These are phyloP conservation scores for Upupa epops DNA, from an alignment of 2,113 vertebrate species.

Conservation along the genomic window DNA sequence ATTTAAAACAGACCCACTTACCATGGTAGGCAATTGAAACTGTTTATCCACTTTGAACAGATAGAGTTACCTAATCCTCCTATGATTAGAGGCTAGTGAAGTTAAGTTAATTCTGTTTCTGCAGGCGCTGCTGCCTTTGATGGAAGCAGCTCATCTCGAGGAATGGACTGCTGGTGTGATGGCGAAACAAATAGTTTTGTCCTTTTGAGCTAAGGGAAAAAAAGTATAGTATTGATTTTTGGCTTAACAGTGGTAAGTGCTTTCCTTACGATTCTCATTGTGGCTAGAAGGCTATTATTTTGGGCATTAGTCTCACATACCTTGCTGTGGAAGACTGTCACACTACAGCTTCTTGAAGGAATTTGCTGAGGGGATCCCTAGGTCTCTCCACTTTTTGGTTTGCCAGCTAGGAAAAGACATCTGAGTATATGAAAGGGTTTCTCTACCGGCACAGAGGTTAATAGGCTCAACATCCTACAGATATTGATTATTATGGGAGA, in stretches of 20 bases:
- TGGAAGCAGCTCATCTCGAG: neutral
- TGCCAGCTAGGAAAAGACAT: neutral
- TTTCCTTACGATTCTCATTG: slow-evolving; percentile 33
- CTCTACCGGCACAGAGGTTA: neutral
- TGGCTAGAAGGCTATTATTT: slow-evolving; percentile 49
- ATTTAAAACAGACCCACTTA: slow-evolving; percentile 48
- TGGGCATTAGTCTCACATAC: slow-evolving; percentile 10
- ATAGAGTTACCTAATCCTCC: slow-evolving; percentile 63
- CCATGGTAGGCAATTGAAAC: slow-evolving; percentile 32
- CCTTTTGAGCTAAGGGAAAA: slow-evolving; percentile 50
- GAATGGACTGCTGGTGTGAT: neutral
- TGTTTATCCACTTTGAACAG: slow-evolving; percentile 66
- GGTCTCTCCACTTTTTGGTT: neutral
- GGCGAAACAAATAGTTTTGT: slow-evolving; percentile 32
- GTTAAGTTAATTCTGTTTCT: slow-evolving; percentile 47
- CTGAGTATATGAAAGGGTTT: neutral
- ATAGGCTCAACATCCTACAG: neutral
- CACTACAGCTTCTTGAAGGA: neutral
- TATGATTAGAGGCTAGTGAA: slow-evolving; percentile 52
- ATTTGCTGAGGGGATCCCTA: neutral
- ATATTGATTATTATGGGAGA: neutral
- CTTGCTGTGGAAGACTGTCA: neutral
- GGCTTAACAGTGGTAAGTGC: slow-evolving; percentile 37
- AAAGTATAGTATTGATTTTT: slow-evolving; percentile 61
- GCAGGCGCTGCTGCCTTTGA: neutral